A percentile compares a stretch with the other conserved stretches of the same genome.
phyloP scores from a whole-genome alignment of 2,113 vertebrate genomes.

The human (Homo sapiens) region GRCh38 chr9:1874001-1874500 shows the following conservation, averaged over 20 bases:
- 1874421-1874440: slow-evolving; percentile 60
- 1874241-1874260: not conserved
- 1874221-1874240: not conserved
- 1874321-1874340: not conserved
- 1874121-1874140: not conserved
- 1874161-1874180: not conserved
- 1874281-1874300: not conserved
- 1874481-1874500: slow-evolving; percentile 71
- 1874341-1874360: not conserved
- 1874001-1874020: not conserved
- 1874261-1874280: not conserved
- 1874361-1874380: not conserved
- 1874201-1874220: not conserved
- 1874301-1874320: not conserved
- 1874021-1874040: not conserved
- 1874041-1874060: not conserved
- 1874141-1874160: not conserved
- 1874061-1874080: not conserved
- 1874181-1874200: not conserved
- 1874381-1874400: not conserved
- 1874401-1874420: not conserved
- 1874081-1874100: not conserved
- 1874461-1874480: slow-evolving; percentile 76
- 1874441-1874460: slow-evolving; percentile 68
- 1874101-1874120: not conserved